Evolutionary conservation across 2,113 vertebrate species (phyloP), one percentile per base, ranked within the genome.

Genomic region (Anolis sagrei): DNA sequence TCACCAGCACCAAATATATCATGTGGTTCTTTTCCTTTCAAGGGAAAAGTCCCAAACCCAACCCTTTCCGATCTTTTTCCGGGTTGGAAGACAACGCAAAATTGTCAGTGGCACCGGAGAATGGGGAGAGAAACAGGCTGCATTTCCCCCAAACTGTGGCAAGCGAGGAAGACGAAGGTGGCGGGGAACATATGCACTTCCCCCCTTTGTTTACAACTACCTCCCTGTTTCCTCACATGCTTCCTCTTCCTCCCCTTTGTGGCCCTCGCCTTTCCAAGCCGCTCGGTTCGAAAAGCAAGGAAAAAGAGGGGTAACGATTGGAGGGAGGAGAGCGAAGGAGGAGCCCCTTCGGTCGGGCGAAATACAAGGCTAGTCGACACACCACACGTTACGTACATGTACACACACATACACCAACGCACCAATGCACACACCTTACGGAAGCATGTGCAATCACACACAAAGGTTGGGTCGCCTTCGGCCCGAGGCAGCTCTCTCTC

Each of bases 401-500:
- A n/a, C 29, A 48, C 44, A 64, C 6, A 48, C 5, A n/a, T n/a
- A 72, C 61, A 29, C 58, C 36, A 68, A 58, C 5, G 32, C 39
- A 64, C 77, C 69, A 34, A 19, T 49, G 54, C 64, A 74, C 5
- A 34, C 23, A 58, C 68, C 39, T 21, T 13, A 32, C n/a, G 39
- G 10, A 51, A 27, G 39, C 86, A 78, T n/a, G 34, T 29, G 39
- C 80, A 78, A 62, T 79, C 81, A 79, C 77, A 74, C 69, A 34
- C 51, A 32, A 21, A 27, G 29, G 25, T 74, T 2, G 68, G 76
- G 86, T 76, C 69, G 0, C 68, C 10, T 18, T 9, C 1, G 81
- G 44, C 68, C 61, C 86, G 54, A 80, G 36, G 81, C 85, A 80
- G 73, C 88, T 87, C 27, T 74, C 48, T 85, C 39, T 29, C 18